A percentile compares a stretch with the other conserved stretches of the same genome.
phyloP scores from a whole-genome alignment of 2,888 invertebrate genomes.

The Meteorus cinctellus region DNA sequence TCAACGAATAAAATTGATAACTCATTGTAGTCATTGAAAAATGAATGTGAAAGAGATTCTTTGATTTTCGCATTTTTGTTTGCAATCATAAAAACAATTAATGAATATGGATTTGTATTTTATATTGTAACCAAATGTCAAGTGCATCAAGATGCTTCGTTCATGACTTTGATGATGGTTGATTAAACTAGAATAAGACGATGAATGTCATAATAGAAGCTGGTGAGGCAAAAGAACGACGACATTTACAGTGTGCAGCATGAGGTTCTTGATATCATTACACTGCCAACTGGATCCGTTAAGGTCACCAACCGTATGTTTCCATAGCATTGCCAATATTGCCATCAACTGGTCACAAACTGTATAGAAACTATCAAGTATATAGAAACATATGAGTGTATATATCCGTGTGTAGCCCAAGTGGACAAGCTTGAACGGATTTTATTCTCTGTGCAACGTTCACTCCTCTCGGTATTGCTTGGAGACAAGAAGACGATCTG shows the following conservation, averaged over 20 bases:
- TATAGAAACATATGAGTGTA: neutral
- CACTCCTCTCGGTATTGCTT: neutral
- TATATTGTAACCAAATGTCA: neutral
- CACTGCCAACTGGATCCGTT: conserved; percentile 52
- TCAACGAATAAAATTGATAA: conserved; percentile 19
- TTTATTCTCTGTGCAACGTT: neutral
- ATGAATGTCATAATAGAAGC: neutral
- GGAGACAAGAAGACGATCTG: neutral
- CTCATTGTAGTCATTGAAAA: no score
- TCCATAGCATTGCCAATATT: conserved; percentile 34
- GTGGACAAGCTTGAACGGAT: neutral
- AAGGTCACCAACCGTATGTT: conserved; percentile 53
- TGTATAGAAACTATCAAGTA: neutral
- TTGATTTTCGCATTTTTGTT: no score
- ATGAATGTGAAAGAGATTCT: no score
- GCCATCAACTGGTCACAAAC: conserved; percentile 20
- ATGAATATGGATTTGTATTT: neutral
- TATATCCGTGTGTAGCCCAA: neutral
- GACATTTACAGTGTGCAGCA: neutral
- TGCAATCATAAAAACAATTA: no score
- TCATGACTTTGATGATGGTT: neutral
- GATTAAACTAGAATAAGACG: neutral
- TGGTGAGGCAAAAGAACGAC: neutral
- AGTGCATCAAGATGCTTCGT: neutral
- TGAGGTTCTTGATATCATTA: conserved; percentile 44